Evolutionary conservation across 2,797 vertebrate species (phyloP), one percentile per base, ranked within the genome.

Genomic region (Taeniopygia guttata): DNA sequence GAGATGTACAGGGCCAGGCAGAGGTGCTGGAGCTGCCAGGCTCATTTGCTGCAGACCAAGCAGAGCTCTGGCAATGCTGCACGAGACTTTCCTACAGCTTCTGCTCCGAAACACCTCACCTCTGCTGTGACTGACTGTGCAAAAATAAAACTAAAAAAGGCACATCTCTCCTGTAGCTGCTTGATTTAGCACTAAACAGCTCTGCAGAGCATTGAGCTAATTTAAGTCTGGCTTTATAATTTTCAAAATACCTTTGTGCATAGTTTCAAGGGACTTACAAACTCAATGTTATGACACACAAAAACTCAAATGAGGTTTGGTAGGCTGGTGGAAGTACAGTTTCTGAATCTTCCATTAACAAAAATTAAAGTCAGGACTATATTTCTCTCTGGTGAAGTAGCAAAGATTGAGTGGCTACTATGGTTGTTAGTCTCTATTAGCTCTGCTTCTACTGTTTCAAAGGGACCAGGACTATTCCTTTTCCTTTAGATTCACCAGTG

Each of bases 281-380:
- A 91, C 43, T 20, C 29, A 62, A 22, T 52, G 67, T 42, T 73
- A 19, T 54, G 60, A 82, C 48, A 66, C 18, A 48, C 13, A 62
- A 68, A 55, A 21, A 17, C 40, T 62, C 43, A 66, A 70, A 84
- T 1, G 3, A 62, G n/a, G 48, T 55, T 85, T 68, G 16, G 66
- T 52, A 22, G 34, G 25, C 48, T 76, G 19, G 7, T 88, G 70
- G 43, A 84, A 92, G 62, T 55, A 43, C 5, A 64, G 54, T 85
- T 83, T 80, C 56, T 60, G 92, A 94, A 89, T 68, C 11, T 94
- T 25, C n/a, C 38, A 74, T 83, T 90, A 92, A 85, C 16, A 87
- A 84, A 84, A 93, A 89, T 87, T 72, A 84, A 87, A 89, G 32
- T 29, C 70, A 81, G 43, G 62, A 59, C 26, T 27, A 10, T 60